Evolutionary conservation across 2,113 vertebrate species (phyloP), one percentile per base, ranked within the genome.

Genomic region (Ciconia boyciana): DNA sequence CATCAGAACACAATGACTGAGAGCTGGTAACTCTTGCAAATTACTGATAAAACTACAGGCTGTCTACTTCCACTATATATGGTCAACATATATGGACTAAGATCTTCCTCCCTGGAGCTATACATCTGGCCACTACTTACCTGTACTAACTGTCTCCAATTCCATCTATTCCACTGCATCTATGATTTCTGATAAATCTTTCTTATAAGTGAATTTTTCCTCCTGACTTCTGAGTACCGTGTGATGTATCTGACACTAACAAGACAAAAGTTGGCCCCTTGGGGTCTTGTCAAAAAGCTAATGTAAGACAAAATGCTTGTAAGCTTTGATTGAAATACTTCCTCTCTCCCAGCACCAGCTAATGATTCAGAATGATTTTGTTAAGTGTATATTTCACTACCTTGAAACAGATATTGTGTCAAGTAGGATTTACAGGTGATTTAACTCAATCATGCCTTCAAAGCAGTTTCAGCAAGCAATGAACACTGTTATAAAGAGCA

Each of bases 321-420:
- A 96, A 89, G 88, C 81, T 97, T 97, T 96, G 88, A 95, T 92
- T 97, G 78, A 92, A 74, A 94, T 91, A 90, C 80, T 97, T 97
- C 90, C 94, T 84, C 88, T 96, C 95, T 95, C 95, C 90, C 77
- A 83, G 91, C 91, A 96, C 94, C 94, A 98, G 83, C 83, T 97
- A 96, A 93, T 88, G 97, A 96, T 94, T 97, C 92, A 70, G 94
- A 96, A 94, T 5, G 13, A 97, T 98, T 98, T 97, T 83, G 75
- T 88, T 88, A 96, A 92, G 94, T 96, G 97, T 96, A 96, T 97
- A 95, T 96, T 98, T 97, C 97, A 97, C 93, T 96, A 94, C 96
- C 98, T 98, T 98, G 99, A 98, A 99, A 98, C 94, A 96, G 72
- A 96, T 97, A 95, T 81, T 97, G 97, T 98, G 98, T 98, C 96